Conservation (phyloP, 2,888 invertebrate species). For the Amphimallon solstitiale region DNA sequence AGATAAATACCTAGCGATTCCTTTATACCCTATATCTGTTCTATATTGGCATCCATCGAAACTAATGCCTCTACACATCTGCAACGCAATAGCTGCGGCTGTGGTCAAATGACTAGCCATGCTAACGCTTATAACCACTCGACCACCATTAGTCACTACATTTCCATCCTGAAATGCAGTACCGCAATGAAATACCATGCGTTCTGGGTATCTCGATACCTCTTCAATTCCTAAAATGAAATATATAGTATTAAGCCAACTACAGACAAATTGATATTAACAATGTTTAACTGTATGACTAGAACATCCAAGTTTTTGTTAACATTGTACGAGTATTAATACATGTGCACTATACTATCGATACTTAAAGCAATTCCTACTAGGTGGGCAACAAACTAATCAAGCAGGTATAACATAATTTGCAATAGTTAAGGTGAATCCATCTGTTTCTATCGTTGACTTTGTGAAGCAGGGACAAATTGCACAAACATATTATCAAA, state of each 20-base stretch:
- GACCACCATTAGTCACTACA: constrained; percentile 83
- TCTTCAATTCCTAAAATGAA: constrained; percentile 68
- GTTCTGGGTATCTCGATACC: constrained; percentile 65
- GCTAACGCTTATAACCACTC: constrained; percentile 86
- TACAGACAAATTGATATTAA: neutral
- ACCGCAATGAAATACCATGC: constrained; percentile 88
- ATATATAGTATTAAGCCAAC: neutral
- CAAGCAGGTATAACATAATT: no score
- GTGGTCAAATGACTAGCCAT: constrained; percentile 73
- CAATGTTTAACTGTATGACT: no score
- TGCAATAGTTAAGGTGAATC: no score
- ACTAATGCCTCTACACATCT: constrained; percentile 75
- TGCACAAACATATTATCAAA: no score
- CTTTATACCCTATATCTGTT: constrained; percentile 90
- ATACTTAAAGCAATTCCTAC: no score
- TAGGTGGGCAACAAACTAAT: no score
- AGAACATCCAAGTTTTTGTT: no score
- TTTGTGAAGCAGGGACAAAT: no score
- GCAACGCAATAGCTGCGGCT: constrained; percentile 79
- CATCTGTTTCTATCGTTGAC: no score
- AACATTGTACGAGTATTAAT: no score
- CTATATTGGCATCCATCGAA: constrained; percentile 90
- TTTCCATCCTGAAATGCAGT: constrained; percentile 68
- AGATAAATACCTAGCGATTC: constrained; percentile 76
- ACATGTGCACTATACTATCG: no score